These are phyloP conservation scores for Sebastes goodei DNA, from an alignment of 2,797 vertebrate genomes.

Conservation along the genomic window DNA sequence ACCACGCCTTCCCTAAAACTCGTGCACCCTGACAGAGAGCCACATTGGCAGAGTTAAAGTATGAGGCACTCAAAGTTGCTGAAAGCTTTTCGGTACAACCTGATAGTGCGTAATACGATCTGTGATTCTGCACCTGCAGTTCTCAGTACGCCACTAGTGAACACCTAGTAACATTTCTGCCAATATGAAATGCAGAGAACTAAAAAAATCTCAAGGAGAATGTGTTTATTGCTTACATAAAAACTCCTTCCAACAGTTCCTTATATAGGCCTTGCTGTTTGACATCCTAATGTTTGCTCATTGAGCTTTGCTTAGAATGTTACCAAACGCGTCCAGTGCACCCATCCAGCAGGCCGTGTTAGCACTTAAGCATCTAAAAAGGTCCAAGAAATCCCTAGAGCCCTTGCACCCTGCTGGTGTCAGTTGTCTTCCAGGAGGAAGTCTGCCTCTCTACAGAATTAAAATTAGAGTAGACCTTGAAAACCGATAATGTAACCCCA, in stretches of 20 bases:
- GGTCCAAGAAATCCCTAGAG: slow-evolving; percentile 29
- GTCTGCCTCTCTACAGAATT: slow-evolving; percentile 65
- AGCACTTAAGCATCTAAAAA: slow-evolving; percentile 50
- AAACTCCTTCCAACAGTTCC: background rate
- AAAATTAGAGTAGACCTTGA: slow-evolving; percentile 70
- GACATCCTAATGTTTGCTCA: background rate
- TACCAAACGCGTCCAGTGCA: background rate
- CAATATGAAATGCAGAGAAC: background rate
- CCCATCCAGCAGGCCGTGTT: slow-evolving; percentile 4
- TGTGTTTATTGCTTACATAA: background rate
- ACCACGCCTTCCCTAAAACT: background rate
- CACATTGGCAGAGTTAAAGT: slow-evolving; percentile 34
- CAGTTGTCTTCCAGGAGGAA: slow-evolving; percentile 65
- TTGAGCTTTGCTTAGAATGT: background rate
- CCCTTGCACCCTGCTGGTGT: slow-evolving; percentile 58
- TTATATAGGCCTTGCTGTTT: background rate
- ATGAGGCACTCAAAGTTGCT: slow-evolving; percentile 11
- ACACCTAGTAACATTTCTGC: background rate
- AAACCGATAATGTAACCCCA: slow-evolving; percentile 24
- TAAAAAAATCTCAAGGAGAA: background rate
- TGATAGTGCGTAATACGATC: slow-evolving; percentile 46
- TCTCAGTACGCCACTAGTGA: background rate
- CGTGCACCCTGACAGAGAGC: slow-evolving; percentile 1
- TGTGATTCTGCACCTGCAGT: slow-evolving; percentile 8
- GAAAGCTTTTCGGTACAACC: slow-evolving; percentile 18